Evolutionary conservation across 2,888 invertebrate species (phyloP).

Genomic region (Halictus quadricinctus): DNA sequence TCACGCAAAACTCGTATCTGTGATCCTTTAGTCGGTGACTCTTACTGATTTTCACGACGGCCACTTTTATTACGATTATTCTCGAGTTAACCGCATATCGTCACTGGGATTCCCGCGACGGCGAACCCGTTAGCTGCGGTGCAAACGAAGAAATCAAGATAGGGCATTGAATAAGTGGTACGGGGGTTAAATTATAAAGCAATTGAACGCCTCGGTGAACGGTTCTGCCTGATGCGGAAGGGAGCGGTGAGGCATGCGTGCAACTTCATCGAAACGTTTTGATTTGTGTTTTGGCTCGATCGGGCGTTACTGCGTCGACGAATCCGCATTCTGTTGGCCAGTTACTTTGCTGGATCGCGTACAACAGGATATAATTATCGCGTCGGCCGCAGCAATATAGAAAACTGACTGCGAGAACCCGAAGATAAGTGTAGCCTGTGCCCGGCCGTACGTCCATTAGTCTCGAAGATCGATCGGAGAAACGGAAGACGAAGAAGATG

Average conservation of each 20-base stretch:
- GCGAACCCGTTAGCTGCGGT: background rate
- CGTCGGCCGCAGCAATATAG: no score
- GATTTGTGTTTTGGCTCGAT: background rate
- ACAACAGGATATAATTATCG: background rate
- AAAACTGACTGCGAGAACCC: no score
- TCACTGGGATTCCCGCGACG: no score
- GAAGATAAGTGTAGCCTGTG: no score
- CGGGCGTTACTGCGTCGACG: background rate
- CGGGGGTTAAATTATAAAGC: background rate
- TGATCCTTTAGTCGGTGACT: background rate
- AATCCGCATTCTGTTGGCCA: background rate
- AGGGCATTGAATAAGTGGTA: no score
- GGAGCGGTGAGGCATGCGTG: background rate
- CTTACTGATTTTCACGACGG: no score
- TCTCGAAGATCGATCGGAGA: background rate
- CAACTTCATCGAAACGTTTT: background rate
- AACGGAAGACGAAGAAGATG: background rate
- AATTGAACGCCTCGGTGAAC: background rate
- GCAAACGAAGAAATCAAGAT: background rate
- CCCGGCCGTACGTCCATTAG: background rate
- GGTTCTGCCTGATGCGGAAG: background rate
- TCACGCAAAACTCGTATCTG: background rate
- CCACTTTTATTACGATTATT: no score
- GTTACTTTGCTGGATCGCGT: background rate
- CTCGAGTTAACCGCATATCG: no score